phyloP scores from a whole-genome alignment of 2,888 invertebrate species.

The Hoplodrina ambigua region DNA sequence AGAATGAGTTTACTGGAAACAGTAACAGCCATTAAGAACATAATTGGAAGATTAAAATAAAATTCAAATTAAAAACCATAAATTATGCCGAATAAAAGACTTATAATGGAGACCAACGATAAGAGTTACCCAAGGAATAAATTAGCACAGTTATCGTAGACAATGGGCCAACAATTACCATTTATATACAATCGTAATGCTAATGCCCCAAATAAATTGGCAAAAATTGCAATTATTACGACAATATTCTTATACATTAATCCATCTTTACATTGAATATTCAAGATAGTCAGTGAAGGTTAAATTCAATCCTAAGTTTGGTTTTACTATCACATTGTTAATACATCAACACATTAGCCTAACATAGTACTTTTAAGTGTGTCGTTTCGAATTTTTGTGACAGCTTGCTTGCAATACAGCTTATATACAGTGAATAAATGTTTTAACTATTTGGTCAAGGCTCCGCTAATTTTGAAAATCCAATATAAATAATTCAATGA shows the following conservation, averaged over 20 bases:
- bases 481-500: too few relatives aligned
- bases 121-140: conserved; percentile 37
- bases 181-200: conserved; percentile 56
- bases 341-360: too few relatives aligned
- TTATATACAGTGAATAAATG: too few relatives aligned
- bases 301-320: not conserved
- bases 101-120: conserved; percentile 23
- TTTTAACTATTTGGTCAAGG: too few relatives aligned
- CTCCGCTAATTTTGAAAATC: not conserved
- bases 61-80: conserved; percentile 25
- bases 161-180: conserved; percentile 70
- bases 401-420: too few relatives aligned
- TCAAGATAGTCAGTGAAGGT: not conserved
- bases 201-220: conserved; percentile 28
- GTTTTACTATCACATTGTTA: too few relatives aligned
- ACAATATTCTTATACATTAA: conserved; percentile 21
- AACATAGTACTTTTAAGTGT: too few relatives aligned
- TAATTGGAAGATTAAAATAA: conserved; percentile 10
- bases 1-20: not conserved
- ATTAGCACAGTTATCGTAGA: conserved; percentile 32
- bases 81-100: conserved; percentile 30
- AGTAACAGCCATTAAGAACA: not conserved
- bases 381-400: too few relatives aligned
- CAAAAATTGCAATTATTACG: conserved; percentile 25
- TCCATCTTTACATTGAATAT: not conserved